These are phyloP conservation scores for Myopa tessellatipennis DNA, from an alignment of 2,888 invertebrate genomes.

Conservation along the genomic window DNA sequence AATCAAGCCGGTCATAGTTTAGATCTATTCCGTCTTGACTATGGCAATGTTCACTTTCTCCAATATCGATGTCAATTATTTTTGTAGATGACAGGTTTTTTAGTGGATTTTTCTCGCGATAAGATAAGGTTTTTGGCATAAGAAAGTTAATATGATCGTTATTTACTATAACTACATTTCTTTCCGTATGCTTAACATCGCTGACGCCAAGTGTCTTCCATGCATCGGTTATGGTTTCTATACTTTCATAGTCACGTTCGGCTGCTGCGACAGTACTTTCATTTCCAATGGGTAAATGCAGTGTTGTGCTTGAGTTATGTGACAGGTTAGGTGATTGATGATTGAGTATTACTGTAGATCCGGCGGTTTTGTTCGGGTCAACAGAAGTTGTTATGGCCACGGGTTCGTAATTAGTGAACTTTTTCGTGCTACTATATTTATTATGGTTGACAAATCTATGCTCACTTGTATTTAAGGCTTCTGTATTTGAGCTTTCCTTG, in stretches of 20 bases:
- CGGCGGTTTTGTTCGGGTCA: slow-evolving; percentile 60
- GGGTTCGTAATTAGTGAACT: slow-evolving; percentile 66
- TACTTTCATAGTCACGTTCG: slow-evolving; percentile 76
- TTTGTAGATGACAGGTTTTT: slow-evolving; percentile 47
- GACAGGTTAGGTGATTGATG: slow-evolving; percentile 57
- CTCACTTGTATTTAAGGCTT: slow-evolving; percentile 37
- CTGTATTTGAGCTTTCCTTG: slow-evolving; percentile 47
- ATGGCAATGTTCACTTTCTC: slow-evolving; percentile 52
- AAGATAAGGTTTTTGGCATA: slow-evolving; percentile 66
- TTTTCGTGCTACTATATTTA: slow-evolving; percentile 64
- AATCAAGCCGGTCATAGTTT: slow-evolving; percentile 84
- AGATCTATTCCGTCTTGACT: slow-evolving; percentile 62
- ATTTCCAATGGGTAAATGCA: slow-evolving; percentile 58
- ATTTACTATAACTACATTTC: slow-evolving; percentile 51
- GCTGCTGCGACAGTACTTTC: slow-evolving; percentile 53
- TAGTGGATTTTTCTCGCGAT: slow-evolving; percentile 62
- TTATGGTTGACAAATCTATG: slow-evolving; percentile 45
- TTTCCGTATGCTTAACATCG: slow-evolving; percentile 79
- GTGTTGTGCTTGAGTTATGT: slow-evolving; percentile 29
- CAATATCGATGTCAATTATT: slow-evolving; percentile 62
- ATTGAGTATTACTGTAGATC: slow-evolving; percentile 63
- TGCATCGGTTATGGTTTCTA: slow-evolving; percentile 82
- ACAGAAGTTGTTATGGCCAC: slow-evolving; percentile 65
- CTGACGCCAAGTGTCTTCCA: slow-evolving; percentile 85
- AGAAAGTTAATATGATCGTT: slow-evolving; percentile 65